phyloP scores from a whole-genome alignment of 2,888 invertebrate genomes.

The Ectemnius lituratus region DNA sequence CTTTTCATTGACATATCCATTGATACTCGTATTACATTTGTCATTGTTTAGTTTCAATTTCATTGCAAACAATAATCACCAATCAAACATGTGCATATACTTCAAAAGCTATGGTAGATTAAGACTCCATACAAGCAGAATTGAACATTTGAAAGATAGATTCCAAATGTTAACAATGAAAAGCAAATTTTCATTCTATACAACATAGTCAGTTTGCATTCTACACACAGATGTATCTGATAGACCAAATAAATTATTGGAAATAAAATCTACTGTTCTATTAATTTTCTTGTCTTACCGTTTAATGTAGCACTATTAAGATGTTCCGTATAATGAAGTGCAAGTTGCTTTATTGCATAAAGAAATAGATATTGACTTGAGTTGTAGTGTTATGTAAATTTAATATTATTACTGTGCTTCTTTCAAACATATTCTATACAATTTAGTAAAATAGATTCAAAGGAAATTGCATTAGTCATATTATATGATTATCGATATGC shows the following conservation, averaged over 20 bases:
- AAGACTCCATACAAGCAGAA: constrained; percentile 28
- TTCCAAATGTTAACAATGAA: constrained; percentile 27
- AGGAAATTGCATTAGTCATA: too few species aligned
- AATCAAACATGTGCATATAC: constrained; percentile 10
- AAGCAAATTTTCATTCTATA: constrained; percentile 21
- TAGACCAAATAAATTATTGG: constrained; percentile 61
- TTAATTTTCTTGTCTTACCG: constrained; percentile 61
- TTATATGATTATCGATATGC: too few species aligned
- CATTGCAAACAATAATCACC: constrained; percentile 22
- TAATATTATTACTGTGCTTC: too few species aligned
- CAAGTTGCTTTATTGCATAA: not conserved
- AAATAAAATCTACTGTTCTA: constrained; percentile 55
- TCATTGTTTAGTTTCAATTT: constrained; percentile 5
- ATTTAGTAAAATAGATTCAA: too few species aligned
- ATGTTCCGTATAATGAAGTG: constrained; percentile 3
- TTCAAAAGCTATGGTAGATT: not conserved
- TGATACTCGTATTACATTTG: not conserved
- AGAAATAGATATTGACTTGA: constrained; percentile 5
- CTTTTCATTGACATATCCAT: too few species aligned
- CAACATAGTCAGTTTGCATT: constrained; percentile 19
- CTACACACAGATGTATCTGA: constrained; percentile 7
- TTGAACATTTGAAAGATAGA: constrained; percentile 17
- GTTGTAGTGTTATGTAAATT: constrained; percentile 10
- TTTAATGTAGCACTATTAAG: constrained; percentile 42
- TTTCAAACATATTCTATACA: too few species aligned